Conservation (phyloP, 2,113 vertebrate species). For the Toxostoma redivivum region DNA sequence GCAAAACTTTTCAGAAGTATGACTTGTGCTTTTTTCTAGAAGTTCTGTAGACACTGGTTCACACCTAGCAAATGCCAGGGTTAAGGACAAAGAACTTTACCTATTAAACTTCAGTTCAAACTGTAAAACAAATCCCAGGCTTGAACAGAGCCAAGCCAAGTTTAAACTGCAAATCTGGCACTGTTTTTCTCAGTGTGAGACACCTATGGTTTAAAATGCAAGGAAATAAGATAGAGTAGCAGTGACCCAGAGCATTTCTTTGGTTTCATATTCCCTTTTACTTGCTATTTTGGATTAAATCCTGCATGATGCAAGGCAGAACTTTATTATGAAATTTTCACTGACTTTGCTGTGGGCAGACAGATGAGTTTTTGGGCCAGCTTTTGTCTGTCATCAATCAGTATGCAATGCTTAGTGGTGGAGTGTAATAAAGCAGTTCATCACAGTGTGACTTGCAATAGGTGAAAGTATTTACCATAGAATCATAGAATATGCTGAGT, state of each 20-base stretch:
- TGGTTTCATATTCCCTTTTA: not conserved
- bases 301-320: not conserved
- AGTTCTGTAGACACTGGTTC: not conserved
- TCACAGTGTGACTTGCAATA: not conserved
- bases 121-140: not conserved
- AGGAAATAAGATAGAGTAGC: not conserved
- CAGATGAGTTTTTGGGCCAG: not conserved
- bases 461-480: not conserved
- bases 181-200: not conserved
- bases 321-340: not conserved
- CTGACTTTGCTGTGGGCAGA: not conserved
- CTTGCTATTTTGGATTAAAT: slow-evolving; percentile 10
- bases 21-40: not conserved
- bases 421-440: not conserved
- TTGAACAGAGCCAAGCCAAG: not conserved
- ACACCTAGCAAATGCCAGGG: fast-evolving
- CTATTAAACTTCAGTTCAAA: not conserved
- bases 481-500: not conserved
- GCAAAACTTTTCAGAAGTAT: not conserved
- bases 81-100: not conserved
- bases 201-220: not conserved
- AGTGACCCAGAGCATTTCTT: not conserved
- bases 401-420: not conserved
- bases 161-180: not conserved
- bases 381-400: not conserved